Evolutionary conservation across 2,797 vertebrate species (phyloP), one percentile per base, ranked within the genome.

Genomic region (Halcyon badia): DNA sequence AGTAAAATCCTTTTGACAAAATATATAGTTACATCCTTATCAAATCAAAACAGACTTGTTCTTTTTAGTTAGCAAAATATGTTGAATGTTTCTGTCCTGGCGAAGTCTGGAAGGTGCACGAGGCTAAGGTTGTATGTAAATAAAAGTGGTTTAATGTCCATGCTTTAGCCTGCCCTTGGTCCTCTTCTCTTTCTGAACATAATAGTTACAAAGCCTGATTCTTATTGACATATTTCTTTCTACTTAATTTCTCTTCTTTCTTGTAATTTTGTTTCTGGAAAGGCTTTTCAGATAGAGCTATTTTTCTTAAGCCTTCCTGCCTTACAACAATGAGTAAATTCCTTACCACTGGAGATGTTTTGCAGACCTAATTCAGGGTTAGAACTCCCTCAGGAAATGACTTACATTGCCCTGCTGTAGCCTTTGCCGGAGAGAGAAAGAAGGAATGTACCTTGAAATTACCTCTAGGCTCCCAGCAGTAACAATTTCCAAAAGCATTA

Each of bases 371-470:
- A 71, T 66, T 87, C 81, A 56, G n/a, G 22, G 25, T 89, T 89
- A 66, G 51, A 83, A 22, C 35, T 94, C 56, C 25, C 41, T 73
- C 2, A 8, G 82, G 61, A 87, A 85, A 56, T 85, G 0, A 77
- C 60, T 80, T 87, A 14, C 17, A 31, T 42, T 85, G 69, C 57
- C 35, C 42, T 73, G 51, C 70, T 73, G 35, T 46, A 90, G 66
- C 49, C 51, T 77, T 89, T 84, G 77, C 75, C 44, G 48, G 44
- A 61, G 49, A 93, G 41, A 39, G 7, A 22, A 51, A 58, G 83
- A 62, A 68, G 69, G 66, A 81, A 79, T 51, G n/a, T 84, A 51
- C 66, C 37, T 91, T 93, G 57, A 91, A 89, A 87, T 95, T 69
- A 94, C 54, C n/a, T 65, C 3, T 35, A 37, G 42, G 19, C n/a